phyloP scores from a whole-genome alignment of 1,140 invertebrate species.

The Sinonovacula constricta region DNA sequence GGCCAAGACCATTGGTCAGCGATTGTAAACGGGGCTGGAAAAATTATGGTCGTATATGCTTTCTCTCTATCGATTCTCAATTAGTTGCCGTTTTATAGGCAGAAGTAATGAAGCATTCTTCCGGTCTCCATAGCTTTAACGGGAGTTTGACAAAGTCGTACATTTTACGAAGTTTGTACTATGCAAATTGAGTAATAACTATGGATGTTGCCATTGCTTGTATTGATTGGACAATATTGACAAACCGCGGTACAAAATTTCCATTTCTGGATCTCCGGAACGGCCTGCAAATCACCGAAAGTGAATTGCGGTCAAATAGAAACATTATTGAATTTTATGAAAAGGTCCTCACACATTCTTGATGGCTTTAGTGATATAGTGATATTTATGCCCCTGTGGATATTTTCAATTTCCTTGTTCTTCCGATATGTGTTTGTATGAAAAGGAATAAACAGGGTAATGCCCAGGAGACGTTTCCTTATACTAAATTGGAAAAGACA shows the following conservation, averaged over 20 bases:
- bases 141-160: background rate
- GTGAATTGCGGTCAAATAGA: constrained; percentile 22
- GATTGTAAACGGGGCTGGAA: constrained; percentile 29
- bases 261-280: constrained; percentile 38
- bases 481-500: too few relatives aligned
- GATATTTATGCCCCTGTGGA: constrained; percentile 47
- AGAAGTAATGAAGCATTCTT: constrained; percentile 19
- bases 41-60: constrained; percentile 35
- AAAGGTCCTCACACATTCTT: constrained; percentile 40
- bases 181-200: constrained; percentile 1
- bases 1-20: constrained; percentile 35
- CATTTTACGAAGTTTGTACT: background rate
- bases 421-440: too few relatives aligned
- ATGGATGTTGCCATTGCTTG: background rate
- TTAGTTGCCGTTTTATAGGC: constrained; percentile 10
- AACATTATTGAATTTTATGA: constrained; percentile 52
- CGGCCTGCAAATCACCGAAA: constrained; percentile 42
- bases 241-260: constrained; percentile 20
- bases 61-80: constrained; percentile 27
- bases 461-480: too few relatives aligned
- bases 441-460: too few relatives aligned
- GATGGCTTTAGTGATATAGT: constrained; percentile 43
- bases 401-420: constrained; percentile 52
- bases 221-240: constrained; percentile 40
- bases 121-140: background rate